A percentile compares a stretch with the other conserved stretches of the same genome.
Evolutionary conservation across 1,140 invertebrate genomes (phyloP).

Genomic region (Drosophila pallidifrons): DNA sequence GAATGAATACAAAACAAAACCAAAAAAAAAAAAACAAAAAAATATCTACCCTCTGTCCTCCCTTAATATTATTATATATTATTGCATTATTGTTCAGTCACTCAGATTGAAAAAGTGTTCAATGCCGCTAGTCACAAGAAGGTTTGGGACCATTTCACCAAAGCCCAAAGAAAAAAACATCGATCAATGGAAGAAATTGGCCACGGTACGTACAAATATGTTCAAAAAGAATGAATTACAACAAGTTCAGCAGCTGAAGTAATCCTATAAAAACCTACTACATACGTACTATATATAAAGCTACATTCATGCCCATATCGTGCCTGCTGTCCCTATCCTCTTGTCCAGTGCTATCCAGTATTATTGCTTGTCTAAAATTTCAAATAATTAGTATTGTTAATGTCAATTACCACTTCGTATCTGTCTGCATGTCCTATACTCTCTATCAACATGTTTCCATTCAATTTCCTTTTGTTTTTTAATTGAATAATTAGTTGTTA

Average conservation of each 20-base stretch:
- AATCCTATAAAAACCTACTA: slow-evolving; percentile 29
- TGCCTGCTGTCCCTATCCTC: slow-evolving; percentile 31
- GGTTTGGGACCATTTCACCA: slow-evolving; percentile 99
- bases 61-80: slow-evolving; percentile 85
- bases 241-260: slow-evolving; percentile 44
- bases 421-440: slow-evolving; percentile 51
- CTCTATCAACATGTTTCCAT: neutral
- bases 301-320: slow-evolving; percentile 8
- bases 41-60: slow-evolving; percentile 81
- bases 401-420: slow-evolving; percentile 17
- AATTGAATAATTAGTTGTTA: slow-evolving; percentile 46
- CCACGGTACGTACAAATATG: slow-evolving; percentile 92
- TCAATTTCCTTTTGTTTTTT: neutral
- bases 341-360: slow-evolving; percentile 6
- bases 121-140: slow-evolving; percentile 97
- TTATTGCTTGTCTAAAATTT: neutral
- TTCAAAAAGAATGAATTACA: slow-evolving; percentile 72
- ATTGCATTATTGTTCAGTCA: slow-evolving; percentile 90
- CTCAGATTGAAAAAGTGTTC: slow-evolving; percentile 99
- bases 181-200: slow-evolving; percentile 98
- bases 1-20: slow-evolving; percentile 57
- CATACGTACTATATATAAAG: slow-evolving; percentile 20
- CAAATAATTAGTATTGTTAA: slow-evolving; percentile 7
- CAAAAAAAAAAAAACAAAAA: slow-evolving; percentile 52
- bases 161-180: slow-evolving; percentile 99